These are phyloP conservation scores for Lasioglossum leucozonium DNA, from an alignment of 2,888 invertebrate genomes.

Conservation along the genomic window DNA sequence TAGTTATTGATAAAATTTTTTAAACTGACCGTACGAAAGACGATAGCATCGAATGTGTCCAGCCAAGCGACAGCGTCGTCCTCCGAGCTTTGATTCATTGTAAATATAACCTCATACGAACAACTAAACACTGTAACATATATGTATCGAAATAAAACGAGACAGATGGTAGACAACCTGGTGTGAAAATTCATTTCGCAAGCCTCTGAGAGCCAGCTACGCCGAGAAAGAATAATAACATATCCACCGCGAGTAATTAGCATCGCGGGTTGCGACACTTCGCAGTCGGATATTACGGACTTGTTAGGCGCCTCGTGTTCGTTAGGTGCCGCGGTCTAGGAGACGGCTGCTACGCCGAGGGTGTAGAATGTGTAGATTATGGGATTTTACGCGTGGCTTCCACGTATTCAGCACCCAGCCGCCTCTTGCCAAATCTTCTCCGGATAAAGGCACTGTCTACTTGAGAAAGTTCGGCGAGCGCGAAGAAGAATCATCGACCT, in stretches of 20 bases:
- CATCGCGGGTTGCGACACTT: conserved; percentile 77
- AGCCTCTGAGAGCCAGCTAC: conserved; percentile 71
- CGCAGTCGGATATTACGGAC: conserved; percentile 54
- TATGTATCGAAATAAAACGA: conserved; percentile 78
- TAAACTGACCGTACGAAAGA: not conserved
- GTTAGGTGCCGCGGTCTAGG: conserved; percentile 12
- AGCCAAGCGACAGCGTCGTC: not conserved
- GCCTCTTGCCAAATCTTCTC: conserved; percentile 49
- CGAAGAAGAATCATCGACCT: not conserved
- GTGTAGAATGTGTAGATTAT: conserved; percentile 77
- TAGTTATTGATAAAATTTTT: too few species aligned
- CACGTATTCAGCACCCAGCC: conserved; percentile 70
- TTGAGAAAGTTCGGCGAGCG: conserved; percentile 37
- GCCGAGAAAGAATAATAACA: conserved; percentile 75
- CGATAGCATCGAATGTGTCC: not conserved
- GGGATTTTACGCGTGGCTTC: conserved; percentile 77
- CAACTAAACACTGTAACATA: conserved; percentile 79
- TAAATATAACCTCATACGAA: conserved; percentile 78
- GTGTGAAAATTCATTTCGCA: conserved; percentile 84
- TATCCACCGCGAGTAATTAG: conserved; percentile 79
- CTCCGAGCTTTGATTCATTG: conserved; percentile 56
- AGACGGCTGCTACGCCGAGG: conserved; percentile 61
- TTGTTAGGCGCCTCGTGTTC: conserved; percentile 25
- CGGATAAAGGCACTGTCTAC: conserved; percentile 17
- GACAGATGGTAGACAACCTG: conserved; percentile 67